Evolutionary conservation across 2,797 vertebrate genomes (phyloP).

Genomic region (Coranthus polyacanthus): DNA sequence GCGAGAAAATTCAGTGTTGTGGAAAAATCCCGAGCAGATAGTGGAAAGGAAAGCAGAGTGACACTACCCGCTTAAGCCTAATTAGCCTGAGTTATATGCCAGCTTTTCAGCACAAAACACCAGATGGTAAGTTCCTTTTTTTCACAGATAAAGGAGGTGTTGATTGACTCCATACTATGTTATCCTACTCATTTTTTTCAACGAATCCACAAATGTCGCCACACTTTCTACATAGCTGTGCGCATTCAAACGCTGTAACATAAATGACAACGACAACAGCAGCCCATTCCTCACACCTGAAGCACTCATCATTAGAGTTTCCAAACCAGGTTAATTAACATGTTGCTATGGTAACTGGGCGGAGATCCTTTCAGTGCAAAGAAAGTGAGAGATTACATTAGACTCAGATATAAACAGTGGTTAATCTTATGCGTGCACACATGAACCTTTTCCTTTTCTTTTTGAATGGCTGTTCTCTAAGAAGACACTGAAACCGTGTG

Average conservation of each 20-base stretch:
- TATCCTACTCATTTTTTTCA: constrained; percentile 11
- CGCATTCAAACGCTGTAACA: neutral
- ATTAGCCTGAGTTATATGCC: constrained; percentile 51
- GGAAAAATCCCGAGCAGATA: constrained; percentile 24
- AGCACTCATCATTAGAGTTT: neutral
- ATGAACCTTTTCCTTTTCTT: too few relatives aligned
- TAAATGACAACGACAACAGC: neutral
- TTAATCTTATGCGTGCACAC: neutral
- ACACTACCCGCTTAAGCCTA: constrained; percentile 32
- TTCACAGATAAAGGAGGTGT: constrained; percentile 47
- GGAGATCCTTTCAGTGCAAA: neutral
- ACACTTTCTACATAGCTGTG: neutral
- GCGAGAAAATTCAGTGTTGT: constrained; percentile 16
- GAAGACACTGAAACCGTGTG: too few relatives aligned
- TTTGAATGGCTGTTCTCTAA: too few relatives aligned
- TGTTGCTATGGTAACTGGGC: constrained; percentile 27
- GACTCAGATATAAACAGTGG: neutral
- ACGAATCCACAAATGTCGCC: constrained; percentile 1
- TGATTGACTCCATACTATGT: constrained; percentile 51
- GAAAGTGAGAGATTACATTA: neutral
- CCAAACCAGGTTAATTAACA: constrained; percentile 13
- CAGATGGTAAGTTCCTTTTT: constrained; percentile 61
- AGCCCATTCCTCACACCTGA: neutral
- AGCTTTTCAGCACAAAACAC: constrained; percentile 33
- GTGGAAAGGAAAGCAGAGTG: constrained; percentile 27